A percentile compares a stretch with the other conserved stretches of the same genome.
phyloP scores from a whole-genome alignment of 2,888 invertebrate species.

The Eretmocerus hayati region DNA sequence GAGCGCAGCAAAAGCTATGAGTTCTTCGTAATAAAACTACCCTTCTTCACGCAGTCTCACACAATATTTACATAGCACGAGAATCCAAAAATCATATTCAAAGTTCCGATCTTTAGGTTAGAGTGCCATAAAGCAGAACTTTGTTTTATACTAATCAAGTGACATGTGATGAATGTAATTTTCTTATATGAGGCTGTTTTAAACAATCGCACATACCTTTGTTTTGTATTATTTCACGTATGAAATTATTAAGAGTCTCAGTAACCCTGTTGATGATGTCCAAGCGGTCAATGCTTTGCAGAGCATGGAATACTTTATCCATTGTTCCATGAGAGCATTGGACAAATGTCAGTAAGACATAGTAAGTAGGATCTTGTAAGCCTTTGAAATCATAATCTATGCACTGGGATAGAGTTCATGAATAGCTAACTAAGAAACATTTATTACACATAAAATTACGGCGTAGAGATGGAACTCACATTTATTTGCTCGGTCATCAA shows the following conservation, averaged over 20 bases:
- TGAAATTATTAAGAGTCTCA: slow-evolving; percentile 38
- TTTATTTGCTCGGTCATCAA: slow-evolving; percentile 38
- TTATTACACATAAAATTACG: not conserved
- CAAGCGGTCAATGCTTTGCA: slow-evolving; percentile 50
- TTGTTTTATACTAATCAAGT: too few relatives aligned
- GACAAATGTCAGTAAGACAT: slow-evolving; percentile 51
- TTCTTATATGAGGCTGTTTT: too few relatives aligned
- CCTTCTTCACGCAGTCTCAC: too few relatives aligned
- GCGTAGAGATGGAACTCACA: slow-evolving; percentile 22
- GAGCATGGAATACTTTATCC: slow-evolving; percentile 50
- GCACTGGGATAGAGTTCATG: slow-evolving; percentile 37
- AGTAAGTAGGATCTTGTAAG: slow-evolving; percentile 49
- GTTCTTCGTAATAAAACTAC: too few relatives aligned
- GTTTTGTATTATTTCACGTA: slow-evolving; percentile 12
- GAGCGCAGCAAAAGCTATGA: too few relatives aligned
- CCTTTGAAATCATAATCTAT: slow-evolving; percentile 52
- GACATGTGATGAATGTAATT: too few relatives aligned
- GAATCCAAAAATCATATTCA: too few relatives aligned
- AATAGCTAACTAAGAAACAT: not conserved
- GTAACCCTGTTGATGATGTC: slow-evolving; percentile 52
- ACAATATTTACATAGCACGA: too few relatives aligned
- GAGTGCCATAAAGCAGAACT: too few relatives aligned
- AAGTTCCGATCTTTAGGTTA: too few relatives aligned
- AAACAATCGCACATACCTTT: slow-evolving; percentile 2
- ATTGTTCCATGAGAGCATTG: slow-evolving; percentile 52